Conservation (phyloP, 2,113 vertebrate genomes). For the Ahaetulla prasina region DNA sequence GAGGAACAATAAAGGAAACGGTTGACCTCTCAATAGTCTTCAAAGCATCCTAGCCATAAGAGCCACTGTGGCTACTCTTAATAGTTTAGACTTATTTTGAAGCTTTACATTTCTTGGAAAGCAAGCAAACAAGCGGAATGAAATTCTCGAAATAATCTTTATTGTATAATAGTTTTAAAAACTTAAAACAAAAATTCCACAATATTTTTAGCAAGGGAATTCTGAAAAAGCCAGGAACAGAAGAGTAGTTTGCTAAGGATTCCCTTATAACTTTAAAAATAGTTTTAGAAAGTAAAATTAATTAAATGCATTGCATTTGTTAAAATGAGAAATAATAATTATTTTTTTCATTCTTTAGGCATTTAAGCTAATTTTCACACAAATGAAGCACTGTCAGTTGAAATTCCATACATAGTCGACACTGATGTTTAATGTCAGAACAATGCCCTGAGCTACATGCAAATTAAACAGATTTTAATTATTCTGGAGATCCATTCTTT, state of each 20-base stretch:
- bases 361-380: conserved; percentile 86
- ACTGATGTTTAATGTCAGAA: conserved; percentile 86
- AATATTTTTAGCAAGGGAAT: conserved; percentile 25
- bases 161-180: conserved; percentile 58
- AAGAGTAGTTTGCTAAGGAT: conserved; percentile 54
- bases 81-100: neutral
- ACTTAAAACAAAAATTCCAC: conserved; percentile 50
- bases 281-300: conserved; percentile 83
- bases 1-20: neutral
- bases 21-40: neutral
- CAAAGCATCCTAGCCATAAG: neutral
- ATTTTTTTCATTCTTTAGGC: conserved; percentile 85
- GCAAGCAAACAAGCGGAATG: neutral
- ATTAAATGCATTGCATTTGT: conserved; percentile 80
- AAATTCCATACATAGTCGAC: conserved; percentile 76
- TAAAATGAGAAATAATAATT: conserved; percentile 87
- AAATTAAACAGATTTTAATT: conserved; percentile 81
- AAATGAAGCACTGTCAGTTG: conserved; percentile 83
- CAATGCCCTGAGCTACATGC: conserved; percentile 75
- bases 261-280: conserved; percentile 68
- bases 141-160: conserved; percentile 49
- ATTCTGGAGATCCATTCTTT: conserved; percentile 70
- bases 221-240: conserved; percentile 43
- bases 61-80: neutral
- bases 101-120: neutral